Evolutionary conservation across 2,113 vertebrate genomes (phyloP), one percentile per base, ranked within the genome.

Genomic region (Phrynosoma blainvillii): DNA sequence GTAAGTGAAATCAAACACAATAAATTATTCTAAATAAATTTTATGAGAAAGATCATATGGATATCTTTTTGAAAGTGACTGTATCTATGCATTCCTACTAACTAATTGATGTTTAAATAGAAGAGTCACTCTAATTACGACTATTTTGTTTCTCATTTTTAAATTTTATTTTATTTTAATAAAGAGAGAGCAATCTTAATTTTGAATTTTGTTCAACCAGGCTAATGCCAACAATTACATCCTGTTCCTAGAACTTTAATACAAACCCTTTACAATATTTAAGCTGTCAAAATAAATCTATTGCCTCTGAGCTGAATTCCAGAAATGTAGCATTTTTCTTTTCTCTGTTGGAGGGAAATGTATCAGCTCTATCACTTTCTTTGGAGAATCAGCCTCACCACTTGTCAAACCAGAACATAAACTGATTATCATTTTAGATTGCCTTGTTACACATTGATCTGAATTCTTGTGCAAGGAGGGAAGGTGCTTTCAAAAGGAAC

Each of bases 391-490:
- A 65, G 84, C 89, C 82, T 42, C 82, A n/a, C 40, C 81, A 81
- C 59, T 85, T 83, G 68, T 83, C 90, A 52, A 32, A 85, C 88
- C 40, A 62, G 92, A 90, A 95, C 87, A 23, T 66, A 21, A 87
- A 76, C 87, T 23, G 74, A 66, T 92, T 66, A 90, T 79, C 84
- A 82, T 20, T 59, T 68, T 74, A 77, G 90, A 78, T 82, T 90
- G 80, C 79, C 56, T 92, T 91, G 77, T 90, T 20, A 1, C 90
- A 92, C 36, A 52, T 21, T 89, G 5, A 42, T 84, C 70, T 83
- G 9, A 78, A 9, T 95, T 95, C 93, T 93, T 94, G 87, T 90
- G 59, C 47, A 52, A 42, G 84, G 71, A 40, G 65, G 78, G 32
- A 42, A 68, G 32, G 76, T 42, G 78, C 75, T 54, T 85, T 16